Evolutionary conservation across 1,140 invertebrate species (phyloP), one percentile per base, ranked within the genome.

Genomic region (Caenorhabditis elegans): DNA sequence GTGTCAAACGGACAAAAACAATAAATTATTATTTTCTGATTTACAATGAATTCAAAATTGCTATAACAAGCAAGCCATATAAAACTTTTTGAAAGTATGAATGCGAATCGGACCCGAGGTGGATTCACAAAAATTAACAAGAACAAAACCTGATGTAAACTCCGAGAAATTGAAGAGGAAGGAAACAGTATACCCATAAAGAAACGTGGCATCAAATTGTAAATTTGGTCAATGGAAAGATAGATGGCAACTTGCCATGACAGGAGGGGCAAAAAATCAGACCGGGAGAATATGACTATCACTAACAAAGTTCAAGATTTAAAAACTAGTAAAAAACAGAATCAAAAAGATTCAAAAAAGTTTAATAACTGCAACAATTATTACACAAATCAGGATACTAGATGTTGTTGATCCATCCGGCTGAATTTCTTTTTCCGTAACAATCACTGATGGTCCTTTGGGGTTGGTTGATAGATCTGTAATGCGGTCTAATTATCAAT

Each of bases 361-460:
- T 22, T 34, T n/a, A n/a, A 70, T 39, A n/a, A 70, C 43, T 39
- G 34, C 34, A 39, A 70, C 13, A 10, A 70, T 8, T 11, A 70
- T 39, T 3, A 70, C 8, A 39, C 24, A 39, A 5, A 34, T 70
- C n/a, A 39, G n/a, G 22, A 39, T 19, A n/a, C 26, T 43, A 13
- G 39, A 4, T 17, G 34, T 39, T 19, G 60, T 39, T 17, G 60
- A 70, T 39, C 60, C 60, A 70, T 70, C 60, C 3, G 60, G 60
- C 17, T 70, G 60, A 19, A 3, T 43, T 70, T 34, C 60, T 39
- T 70, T 31, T 22, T 70, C 60, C 4, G 60, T 70, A 1, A 70
- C 60, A 70, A 70, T 70, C 1, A 70, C 60, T 6, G 60, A 70
- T 22, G 60, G 60, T 39, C 60, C 60, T 70, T 70, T 70, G 10